Conservation (phyloP, 1,140 invertebrate species). For the Drosophila neocordata region DNA sequence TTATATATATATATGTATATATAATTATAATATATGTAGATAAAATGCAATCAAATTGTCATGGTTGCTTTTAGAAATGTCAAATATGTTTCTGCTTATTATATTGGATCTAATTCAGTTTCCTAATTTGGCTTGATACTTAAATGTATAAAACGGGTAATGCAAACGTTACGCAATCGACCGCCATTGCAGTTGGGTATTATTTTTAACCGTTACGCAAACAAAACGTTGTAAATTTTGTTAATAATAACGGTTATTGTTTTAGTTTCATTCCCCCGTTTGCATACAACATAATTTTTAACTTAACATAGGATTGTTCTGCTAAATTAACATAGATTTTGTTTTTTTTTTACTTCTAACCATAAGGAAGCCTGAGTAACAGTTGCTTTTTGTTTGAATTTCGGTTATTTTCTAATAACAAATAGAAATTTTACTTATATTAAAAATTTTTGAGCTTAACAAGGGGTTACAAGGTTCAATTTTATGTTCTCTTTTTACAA, state of each 20-base stretch:
- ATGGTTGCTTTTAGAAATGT: not conserved
- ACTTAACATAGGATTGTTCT: not conserved
- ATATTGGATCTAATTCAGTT: not conserved
- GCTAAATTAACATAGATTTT: not conserved
- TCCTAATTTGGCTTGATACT: not conserved
- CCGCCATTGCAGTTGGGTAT: not conserved
- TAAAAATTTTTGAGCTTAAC: conserved; percentile 5
- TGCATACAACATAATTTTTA: too few relatives aligned
- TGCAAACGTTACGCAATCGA: not conserved
- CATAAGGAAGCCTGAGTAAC: not conserved
- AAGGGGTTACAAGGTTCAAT: conserved; percentile 1
- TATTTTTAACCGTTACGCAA: not conserved
- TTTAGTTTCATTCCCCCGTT: too few relatives aligned
- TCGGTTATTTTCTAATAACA: not conserved
- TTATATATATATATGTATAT: conserved; percentile 15
- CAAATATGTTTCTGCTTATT: not conserved
- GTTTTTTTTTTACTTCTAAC: not conserved
- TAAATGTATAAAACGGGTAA: too few relatives aligned
- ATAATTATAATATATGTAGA: conserved; percentile 1
- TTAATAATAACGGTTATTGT: too few relatives aligned
- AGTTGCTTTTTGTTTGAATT: not conserved
- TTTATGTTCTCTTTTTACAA: not conserved
- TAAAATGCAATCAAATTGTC: conserved; percentile 10
- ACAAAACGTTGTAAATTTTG: too few relatives aligned
- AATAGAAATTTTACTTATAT: not conserved